phyloP scores from a whole-genome alignment of 2,888 invertebrate genomes.

The Cerastoderma edule region DNA sequence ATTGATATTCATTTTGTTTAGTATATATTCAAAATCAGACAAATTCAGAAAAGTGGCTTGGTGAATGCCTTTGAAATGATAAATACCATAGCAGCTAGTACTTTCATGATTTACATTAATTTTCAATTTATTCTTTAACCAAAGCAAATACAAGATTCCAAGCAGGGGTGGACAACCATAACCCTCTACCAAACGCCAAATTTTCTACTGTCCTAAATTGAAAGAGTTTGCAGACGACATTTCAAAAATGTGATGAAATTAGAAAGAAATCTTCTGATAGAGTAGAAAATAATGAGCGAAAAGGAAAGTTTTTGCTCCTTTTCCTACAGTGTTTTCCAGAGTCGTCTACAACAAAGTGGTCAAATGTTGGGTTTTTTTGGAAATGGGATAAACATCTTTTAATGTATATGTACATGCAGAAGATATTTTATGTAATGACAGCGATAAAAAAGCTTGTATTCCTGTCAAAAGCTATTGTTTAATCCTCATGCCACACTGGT shows the following conservation, averaged over 20 bases:
- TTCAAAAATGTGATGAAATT: neutral
- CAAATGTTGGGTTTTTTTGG: neutral
- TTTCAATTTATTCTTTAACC: neutral
- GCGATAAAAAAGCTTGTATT: neutral
- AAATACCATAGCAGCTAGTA: neutral
- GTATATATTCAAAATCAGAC: neutral
- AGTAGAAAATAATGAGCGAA: neutral
- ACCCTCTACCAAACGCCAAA: neutral
- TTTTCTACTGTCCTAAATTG: constrained; percentile 5
- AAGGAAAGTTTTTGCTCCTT: neutral
- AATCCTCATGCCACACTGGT: neutral
- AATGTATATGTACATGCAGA: neutral
- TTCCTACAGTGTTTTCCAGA: neutral
- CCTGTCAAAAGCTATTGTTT: neutral
- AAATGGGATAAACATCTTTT: constrained; percentile 2
- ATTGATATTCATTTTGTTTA: neutral
- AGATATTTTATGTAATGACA: neutral
- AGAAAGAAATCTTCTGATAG: neutral
- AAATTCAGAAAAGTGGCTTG: neutral
- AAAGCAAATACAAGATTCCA: too few relatives aligned
- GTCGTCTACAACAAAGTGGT: neutral
- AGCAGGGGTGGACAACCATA: neutral
- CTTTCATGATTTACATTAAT: neutral
- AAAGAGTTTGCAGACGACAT: neutral
- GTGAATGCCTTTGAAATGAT: neutral